A percentile compares a stretch with the other conserved stretches of the same genome.
Conservation (phyloP, 2,113 vertebrate species). For the Menidia beryllina region DNA sequence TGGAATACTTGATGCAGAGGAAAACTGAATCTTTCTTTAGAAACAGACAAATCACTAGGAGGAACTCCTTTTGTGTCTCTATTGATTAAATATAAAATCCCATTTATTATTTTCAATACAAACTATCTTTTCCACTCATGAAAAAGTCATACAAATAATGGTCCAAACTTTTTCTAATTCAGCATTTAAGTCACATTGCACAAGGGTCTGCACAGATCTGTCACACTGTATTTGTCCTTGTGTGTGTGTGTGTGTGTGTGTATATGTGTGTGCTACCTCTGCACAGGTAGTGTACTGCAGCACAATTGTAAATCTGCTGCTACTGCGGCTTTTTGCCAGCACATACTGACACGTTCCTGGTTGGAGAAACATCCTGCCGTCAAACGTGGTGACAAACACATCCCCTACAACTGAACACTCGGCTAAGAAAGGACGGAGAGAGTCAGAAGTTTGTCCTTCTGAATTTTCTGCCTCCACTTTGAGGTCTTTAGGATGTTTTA, state of each 20-base stretch:
- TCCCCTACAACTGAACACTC: conserved; percentile 93
- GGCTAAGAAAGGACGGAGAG: conserved; percentile 71
- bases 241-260: neutral
- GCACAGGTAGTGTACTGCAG: conserved; percentile 92
- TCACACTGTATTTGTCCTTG: neutral
- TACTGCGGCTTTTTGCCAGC: conserved; percentile 90
- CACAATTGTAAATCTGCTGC: conserved; percentile 91
- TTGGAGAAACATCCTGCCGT: conserved; percentile 95
- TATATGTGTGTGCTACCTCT: conserved; percentile 82
- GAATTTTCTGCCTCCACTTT: neutral
- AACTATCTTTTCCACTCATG: too few relatives aligned
- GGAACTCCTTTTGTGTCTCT: too few relatives aligned
- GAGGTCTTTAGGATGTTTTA: neutral
- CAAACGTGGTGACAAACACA: conserved; percentile 94
- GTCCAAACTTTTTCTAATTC: too few relatives aligned
- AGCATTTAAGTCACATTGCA: neutral
- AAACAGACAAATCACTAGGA: too few relatives aligned
- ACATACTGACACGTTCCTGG: conserved; percentile 94
- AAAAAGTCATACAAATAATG: too few relatives aligned
- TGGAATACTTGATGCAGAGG: too few relatives aligned
- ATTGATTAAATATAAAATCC: too few relatives aligned
- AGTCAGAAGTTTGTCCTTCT: neutral
- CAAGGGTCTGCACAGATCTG: neutral
- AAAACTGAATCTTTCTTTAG: too few relatives aligned
- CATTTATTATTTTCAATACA: too few relatives aligned